Evolutionary conservation across 2,797 vertebrate genomes (phyloP), one percentile per base, ranked within the genome.

Genomic region (Sandelia bainsii): DNA sequence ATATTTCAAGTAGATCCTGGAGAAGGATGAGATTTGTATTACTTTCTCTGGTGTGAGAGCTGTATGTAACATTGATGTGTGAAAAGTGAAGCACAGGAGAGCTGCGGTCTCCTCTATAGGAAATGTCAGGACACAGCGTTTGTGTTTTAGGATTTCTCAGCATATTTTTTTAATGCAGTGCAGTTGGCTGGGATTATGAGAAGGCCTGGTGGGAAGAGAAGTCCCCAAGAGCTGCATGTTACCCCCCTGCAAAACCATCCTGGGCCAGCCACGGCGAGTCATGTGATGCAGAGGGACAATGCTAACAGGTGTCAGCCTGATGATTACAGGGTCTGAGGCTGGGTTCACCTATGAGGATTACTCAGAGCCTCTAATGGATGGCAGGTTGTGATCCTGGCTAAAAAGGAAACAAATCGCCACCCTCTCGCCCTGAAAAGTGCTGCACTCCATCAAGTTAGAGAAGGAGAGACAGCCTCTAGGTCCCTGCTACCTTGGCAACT

Each of bases 101-200:
- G 29, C 46, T 32, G 9, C 19, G 25, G 53, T 25, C 39, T 66
- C 19, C 10, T 32, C 56, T 63, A 39, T 14, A 1, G 37, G 34
- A 51, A 4, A 23, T 48, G 42, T 46, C 3, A 2, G 60, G 68
- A 77, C 73, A 51, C 71, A 11, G 61, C 44, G 58, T 64, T 87
- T 22, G 54, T 74, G 72, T 59, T 81, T 81, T 50, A 66, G 73
- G 61, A 81, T 84, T 68, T 62, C 63, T 89, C 69, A 51, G 74
- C 58, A 65, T 80, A 54, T 90, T 90, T 86, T 78, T 74, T 79
- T 68, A 79, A 81, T 79, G 62, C 62, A 68, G 58, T 25, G 62
- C 84, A 87, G 84, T 92, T 86, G 86, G 91, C 87, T 69, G 53
- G 60, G 93, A 94, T 94, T 94, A 92, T 73, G 50, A 63, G 45